These are phyloP conservation scores for Paralvinella palmiformis DNA, from an alignment of 1,140 invertebrate species.

Conservation along the genomic window DNA sequence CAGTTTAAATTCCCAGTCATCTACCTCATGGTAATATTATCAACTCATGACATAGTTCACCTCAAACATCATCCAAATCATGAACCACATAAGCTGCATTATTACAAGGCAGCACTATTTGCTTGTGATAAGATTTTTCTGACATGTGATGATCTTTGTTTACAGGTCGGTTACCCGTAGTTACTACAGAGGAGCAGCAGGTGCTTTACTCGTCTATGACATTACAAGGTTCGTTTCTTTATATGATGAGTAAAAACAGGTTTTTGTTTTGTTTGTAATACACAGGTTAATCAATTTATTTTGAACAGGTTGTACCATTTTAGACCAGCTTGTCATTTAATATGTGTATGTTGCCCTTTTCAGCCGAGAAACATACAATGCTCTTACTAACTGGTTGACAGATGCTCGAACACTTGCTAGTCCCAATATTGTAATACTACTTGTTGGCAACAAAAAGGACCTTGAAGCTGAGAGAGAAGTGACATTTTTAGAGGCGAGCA, in stretches of 20 bases:
- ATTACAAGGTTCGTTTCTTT: slow-evolving; percentile 68
- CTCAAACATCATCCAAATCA: too few relatives aligned
- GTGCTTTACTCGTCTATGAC: slow-evolving; percentile 97
- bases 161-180: slow-evolving; percentile 98
- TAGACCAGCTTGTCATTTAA: background rate
- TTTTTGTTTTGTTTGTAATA: background rate
- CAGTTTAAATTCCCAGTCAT: too few relatives aligned
- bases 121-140: background rate
- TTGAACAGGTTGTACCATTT: background rate
- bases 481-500: slow-evolving; percentile 72
- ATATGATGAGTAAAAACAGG: too few relatives aligned
- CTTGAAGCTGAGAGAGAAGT: slow-evolving; percentile 64
- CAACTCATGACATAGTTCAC: too few relatives aligned
- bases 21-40: too few relatives aligned
- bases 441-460: slow-evolving; percentile 80
- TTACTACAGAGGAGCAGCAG: slow-evolving; percentile 97
- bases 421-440: slow-evolving; percentile 62
- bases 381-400: slow-evolving; percentile 49
- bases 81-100: too few relatives aligned
- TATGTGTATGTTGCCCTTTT: background rate
- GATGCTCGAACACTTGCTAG: slow-evolving; percentile 49
- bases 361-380: slow-evolving; percentile 52
- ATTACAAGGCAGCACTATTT: background rate
- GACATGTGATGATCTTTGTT: slow-evolving; percentile 5
- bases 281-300: background rate